These are phyloP conservation scores for Dioctria rufipes DNA, from an alignment of 2,888 invertebrate genomes.

Conservation along the genomic window DNA sequence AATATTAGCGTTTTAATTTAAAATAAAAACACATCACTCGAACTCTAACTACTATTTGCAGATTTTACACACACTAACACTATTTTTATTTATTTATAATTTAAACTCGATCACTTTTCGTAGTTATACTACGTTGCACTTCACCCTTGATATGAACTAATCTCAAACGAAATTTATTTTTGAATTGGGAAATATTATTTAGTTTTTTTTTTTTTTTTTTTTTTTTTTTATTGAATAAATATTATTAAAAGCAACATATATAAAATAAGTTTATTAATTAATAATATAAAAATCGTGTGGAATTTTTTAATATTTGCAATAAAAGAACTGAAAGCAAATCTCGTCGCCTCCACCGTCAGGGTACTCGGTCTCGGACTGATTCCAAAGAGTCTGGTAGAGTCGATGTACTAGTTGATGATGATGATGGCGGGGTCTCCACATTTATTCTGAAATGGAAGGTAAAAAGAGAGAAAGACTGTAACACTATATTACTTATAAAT, in stretches of 20 bases:
- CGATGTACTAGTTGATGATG: constrained; percentile 46
- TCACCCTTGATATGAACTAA: neutral
- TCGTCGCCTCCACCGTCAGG: constrained; percentile 66
- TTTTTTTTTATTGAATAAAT: constrained; percentile 6
- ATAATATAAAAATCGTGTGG: constrained; percentile 4
- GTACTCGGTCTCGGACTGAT: constrained; percentile 67
- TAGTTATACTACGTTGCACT: neutral
- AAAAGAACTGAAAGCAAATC: constrained; percentile 51
- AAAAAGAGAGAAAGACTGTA: constrained; percentile 45
- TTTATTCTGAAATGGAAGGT: constrained; percentile 44
- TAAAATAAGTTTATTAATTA: constrained; percentile 17
- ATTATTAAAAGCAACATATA: constrained; percentile 24
- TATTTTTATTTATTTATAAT: neutral
- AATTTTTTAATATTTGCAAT: constrained; percentile 46
- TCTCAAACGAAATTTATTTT: neutral
- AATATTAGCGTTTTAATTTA: constrained; percentile 21
- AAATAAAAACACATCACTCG: constrained; percentile 40
- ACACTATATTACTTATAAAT: constrained; percentile 45
- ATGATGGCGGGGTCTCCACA: constrained; percentile 46
- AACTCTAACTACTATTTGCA: neutral
- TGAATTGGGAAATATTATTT: neutral
- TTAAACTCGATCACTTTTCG: constrained; percentile 2
- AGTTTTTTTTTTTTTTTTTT: constrained; percentile 15
- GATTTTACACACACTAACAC: constrained; percentile 16
- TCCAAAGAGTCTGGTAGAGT: constrained; percentile 58